Evolutionary conservation across 1,140 invertebrate genomes (phyloP), one percentile per base, ranked within the genome.

Genomic region (Magallana angulata): DNA sequence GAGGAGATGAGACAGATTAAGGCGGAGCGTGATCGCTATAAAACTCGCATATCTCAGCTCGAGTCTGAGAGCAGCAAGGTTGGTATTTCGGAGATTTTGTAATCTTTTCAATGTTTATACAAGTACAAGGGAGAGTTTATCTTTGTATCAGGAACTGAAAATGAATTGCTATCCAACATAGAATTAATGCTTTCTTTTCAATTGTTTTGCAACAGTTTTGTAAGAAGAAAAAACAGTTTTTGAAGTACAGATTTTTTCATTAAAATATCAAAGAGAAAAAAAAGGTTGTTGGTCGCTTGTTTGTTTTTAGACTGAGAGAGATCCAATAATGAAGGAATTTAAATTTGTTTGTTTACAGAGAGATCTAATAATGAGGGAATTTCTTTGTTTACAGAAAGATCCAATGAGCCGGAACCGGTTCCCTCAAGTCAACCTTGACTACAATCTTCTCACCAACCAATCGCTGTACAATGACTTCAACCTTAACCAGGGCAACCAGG

Each of bases 1-100:
- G 76, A 71, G 30, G 89, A 92, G 57, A n/a, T 90, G n/a, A 59
- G 85, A 59, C 87, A 90, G 76, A 48, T 88, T 8, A 92, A 85
- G 58, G 89, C 87, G 87, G 90, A 90, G 88, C 88, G 90, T 84
- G 48, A 82, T 85, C 83, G 58, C 57, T 48, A 30, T 71, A 85
- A 60, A 84, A 84, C 30, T 84, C 14, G 82, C 24, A 7, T 60
- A 24, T 84, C 57, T 24, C 48, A 24, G 48, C 36, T 82, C 16
- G 81, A 82, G 57, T 82, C 48, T 82, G 48, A 82, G 36, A 58
- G 18, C 57, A 82, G 48, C 48, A 57, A 82, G 48, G 81, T 82
- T 56, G 18, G 12, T 80, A 24, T 16, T 16, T 2, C 2, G 36
- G 36, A 48, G 36, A 48, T 48, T 48, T 48, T 48, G 71, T 24